A percentile compares a stretch with the other conserved stretches of the same genome.
Conservation (phyloP, 2,888 invertebrate genomes). For the Athalia rosae region DNA sequence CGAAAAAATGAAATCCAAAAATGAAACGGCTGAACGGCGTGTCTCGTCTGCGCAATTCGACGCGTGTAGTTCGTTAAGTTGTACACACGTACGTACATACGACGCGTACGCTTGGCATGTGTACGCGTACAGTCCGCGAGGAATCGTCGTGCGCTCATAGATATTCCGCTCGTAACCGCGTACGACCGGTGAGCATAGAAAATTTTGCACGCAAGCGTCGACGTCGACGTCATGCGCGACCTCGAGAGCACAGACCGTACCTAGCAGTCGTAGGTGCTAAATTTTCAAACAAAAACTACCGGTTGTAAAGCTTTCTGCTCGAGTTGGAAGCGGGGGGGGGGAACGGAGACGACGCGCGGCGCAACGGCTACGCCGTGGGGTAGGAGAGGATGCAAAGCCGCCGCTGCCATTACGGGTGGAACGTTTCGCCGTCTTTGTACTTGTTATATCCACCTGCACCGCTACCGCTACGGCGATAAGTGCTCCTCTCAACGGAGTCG, state of each 20-base stretch:
- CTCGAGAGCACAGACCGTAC: background rate
- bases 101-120: too few relatives aligned
- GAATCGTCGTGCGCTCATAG: too few relatives aligned
- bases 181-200: too few relatives aligned
- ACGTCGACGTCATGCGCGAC: background rate
- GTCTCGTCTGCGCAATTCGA: too few relatives aligned
- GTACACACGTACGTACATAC: too few relatives aligned
- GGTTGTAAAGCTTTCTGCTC: constrained; percentile 63
- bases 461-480: background rate
- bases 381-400: constrained; percentile 46
- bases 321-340: constrained; percentile 49
- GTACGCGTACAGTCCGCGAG: too few relatives aligned
- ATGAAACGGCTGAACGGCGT: too few relatives aligned
- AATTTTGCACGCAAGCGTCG: too few relatives aligned
- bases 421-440: constrained; percentile 1
- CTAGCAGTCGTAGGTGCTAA: background rate
- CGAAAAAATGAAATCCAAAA: too few relatives aligned
- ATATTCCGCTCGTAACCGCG: too few relatives aligned
- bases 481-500: constrained; percentile 1
- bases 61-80: too few relatives aligned
- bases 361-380: background rate
- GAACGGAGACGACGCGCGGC: constrained; percentile 41
- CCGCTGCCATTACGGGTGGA: background rate
- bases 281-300: constrained; percentile 44
- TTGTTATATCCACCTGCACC: background rate